Evolutionary conservation across 2,797 vertebrate species (phyloP).

Genomic region (Hybognathus amarus): DNA sequence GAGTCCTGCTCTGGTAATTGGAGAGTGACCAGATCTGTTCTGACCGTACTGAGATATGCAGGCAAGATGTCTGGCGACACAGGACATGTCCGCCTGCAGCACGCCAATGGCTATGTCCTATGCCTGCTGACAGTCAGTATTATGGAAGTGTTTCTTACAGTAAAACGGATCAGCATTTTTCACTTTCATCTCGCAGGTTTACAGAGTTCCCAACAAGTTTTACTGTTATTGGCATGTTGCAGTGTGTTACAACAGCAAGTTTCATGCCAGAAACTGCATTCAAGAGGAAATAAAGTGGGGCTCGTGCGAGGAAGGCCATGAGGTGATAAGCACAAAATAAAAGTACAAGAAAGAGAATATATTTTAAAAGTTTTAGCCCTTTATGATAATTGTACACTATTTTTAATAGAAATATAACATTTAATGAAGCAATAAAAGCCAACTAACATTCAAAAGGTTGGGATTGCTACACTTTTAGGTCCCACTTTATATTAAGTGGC

Average conservation of each 20-base stretch:
- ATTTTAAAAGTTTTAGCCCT: not conserved
- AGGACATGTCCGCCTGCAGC: not conserved
- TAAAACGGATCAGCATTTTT: not conserved
- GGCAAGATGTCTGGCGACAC: not conserved
- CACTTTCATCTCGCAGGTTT: not conserved
- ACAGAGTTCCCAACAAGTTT: not conserved
- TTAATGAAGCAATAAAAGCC: not conserved
- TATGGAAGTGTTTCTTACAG: not conserved
- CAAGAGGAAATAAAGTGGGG: not conserved
- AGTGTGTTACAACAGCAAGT: not conserved
- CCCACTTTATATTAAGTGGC: too few species aligned
- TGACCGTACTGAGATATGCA: conserved; percentile 3
- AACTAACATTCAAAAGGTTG: not conserved
- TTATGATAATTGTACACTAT: not conserved
- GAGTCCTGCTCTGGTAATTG: conserved; percentile 4
- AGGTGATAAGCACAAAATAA: too few species aligned
- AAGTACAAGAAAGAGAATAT: not conserved
- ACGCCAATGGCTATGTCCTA: not conserved
- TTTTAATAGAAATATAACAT: not conserved
- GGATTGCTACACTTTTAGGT: not conserved
- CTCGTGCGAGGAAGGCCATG: not conserved
- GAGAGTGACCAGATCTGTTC: not conserved
- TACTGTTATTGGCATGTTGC: not conserved
- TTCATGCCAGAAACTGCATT: not conserved
- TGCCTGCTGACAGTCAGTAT: not conserved